Percentiles rank a stretch among this genome's conserved stretches.
Conservation (phyloP, 2,797 vertebrate genomes). For the Pseudomugil gertrudae region DNA sequence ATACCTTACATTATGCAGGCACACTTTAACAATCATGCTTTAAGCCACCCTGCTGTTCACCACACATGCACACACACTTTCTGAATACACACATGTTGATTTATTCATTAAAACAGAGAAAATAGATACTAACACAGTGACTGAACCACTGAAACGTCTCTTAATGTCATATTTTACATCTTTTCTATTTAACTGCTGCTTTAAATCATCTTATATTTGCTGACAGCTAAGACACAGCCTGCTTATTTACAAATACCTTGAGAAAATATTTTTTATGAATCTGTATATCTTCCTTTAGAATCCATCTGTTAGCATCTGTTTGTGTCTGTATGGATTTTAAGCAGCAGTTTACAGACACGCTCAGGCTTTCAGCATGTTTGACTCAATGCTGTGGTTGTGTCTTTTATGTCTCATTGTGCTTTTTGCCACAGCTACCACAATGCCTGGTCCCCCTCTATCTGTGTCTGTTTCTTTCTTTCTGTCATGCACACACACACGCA, state of each 20-base stretch:
- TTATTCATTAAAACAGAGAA: too few species aligned
- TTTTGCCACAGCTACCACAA: conserved; percentile 64
- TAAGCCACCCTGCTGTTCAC: not conserved
- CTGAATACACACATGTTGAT: not conserved
- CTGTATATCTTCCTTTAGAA: not conserved
- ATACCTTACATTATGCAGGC: not conserved
- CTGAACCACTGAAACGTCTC: not conserved
- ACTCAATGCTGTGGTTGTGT: conserved; percentile 48
- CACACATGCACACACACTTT: not conserved
- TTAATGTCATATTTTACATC: not conserved
- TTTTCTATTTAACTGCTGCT: not conserved
- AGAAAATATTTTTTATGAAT: not conserved
- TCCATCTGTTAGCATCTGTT: not conserved
- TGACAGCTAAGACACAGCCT: not conserved
- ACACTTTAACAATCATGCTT: conserved; percentile 1
- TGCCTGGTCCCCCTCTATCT: conserved; percentile 17
- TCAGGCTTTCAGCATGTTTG: conserved; percentile 12
- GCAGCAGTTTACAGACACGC: conserved; percentile 14
- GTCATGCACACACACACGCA: conserved; percentile 8
- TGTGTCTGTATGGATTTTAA: not conserved
- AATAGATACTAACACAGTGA: not conserved
- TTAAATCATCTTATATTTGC: too few species aligned
- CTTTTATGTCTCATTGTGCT: conserved; percentile 38
- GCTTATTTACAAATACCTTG: not conserved
- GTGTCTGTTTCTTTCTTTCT: too few species aligned